Evolutionary conservation across 2,888 invertebrate genomes (phyloP).

Genomic region (Perizoma flavofasciatum): DNA sequence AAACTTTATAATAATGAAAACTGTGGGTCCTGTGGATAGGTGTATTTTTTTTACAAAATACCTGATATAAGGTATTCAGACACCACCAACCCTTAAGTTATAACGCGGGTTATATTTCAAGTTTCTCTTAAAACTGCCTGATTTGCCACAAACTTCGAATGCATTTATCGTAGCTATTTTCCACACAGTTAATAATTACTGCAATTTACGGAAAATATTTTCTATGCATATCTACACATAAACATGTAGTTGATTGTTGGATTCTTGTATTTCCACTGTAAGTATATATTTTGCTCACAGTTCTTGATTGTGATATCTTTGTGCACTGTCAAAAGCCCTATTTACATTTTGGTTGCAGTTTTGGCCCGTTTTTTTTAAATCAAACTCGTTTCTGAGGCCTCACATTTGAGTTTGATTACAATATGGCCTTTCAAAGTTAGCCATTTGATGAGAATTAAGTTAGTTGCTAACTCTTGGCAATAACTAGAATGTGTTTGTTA

Average conservation of each 20-base stretch:
- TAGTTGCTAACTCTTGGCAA: constrained; percentile 1
- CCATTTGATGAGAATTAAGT: not conserved
- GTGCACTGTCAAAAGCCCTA: constrained; percentile 20
- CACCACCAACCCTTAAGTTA: no score
- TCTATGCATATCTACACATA: constrained; percentile 24
- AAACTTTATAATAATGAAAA: not conserved
- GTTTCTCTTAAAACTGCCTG: constrained; percentile 2
- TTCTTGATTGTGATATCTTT: constrained; percentile 37
- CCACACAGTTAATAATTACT: constrained; percentile 30
- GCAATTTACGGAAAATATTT: constrained; percentile 34
- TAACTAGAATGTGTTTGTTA: constrained; percentile 2
- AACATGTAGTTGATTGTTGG: constrained; percentile 23
- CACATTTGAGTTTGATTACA: no score
- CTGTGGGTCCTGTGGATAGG: not conserved
- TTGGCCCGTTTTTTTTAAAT: no score
- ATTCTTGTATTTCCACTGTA: constrained; percentile 30
- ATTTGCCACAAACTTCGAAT: constrained; percentile 15
- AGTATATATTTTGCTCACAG: constrained; percentile 30
- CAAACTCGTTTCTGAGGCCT: no score
- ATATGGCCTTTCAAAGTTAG: no score
- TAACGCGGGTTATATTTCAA: no score
- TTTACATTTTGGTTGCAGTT: constrained; percentile 32
- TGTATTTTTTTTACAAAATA: not conserved
- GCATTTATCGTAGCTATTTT: constrained; percentile 12
- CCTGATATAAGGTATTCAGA: no score